A percentile compares a stretch with the other conserved stretches of the same genome.
Conservation (phyloP, 2,888 invertebrate species). For the Calliphora vomitoria region DNA sequence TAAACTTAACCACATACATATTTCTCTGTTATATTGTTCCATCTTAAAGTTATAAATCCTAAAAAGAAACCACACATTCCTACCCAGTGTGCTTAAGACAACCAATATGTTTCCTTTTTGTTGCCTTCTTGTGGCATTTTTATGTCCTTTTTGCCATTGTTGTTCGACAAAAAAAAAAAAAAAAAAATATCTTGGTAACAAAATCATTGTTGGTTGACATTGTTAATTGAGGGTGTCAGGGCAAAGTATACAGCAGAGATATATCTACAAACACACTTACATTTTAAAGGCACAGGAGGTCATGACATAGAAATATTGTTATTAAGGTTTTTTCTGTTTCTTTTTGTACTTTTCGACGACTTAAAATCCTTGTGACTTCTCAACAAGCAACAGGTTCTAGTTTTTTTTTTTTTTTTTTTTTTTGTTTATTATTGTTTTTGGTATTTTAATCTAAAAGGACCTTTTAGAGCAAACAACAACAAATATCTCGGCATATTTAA, state of each 20-base stretch:
- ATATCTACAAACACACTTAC: slow-evolving; percentile 1
- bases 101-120: slow-evolving; percentile 42
- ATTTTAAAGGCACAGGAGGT: slow-evolving; percentile 13
- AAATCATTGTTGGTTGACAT: slow-evolving; percentile 7
- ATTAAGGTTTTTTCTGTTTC: slow-evolving; percentile 7
- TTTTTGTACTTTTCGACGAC: background rate
- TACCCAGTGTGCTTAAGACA: background rate
- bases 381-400: slow-evolving; percentile 51
- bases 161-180: background rate
- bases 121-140: slow-evolving; percentile 19
- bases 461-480: slow-evolving; percentile 3
- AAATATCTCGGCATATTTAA: slow-evolving; percentile 13
- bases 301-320: slow-evolving; percentile 52
- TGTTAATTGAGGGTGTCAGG: slow-evolving; percentile 45
- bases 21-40: too few relatives aligned
- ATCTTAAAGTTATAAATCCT: background rate
- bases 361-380: background rate
- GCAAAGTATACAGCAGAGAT: background rate
- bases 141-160: slow-evolving; percentile 1
- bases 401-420: background rate
- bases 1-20: too few relatives aligned
- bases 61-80: slow-evolving; percentile 12
- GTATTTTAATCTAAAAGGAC: slow-evolving; percentile 9
- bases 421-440: background rate
- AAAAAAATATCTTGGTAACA: slow-evolving; percentile 16